Conservation (phyloP, 2,888 invertebrate species). For the Biston betularia region DNA sequence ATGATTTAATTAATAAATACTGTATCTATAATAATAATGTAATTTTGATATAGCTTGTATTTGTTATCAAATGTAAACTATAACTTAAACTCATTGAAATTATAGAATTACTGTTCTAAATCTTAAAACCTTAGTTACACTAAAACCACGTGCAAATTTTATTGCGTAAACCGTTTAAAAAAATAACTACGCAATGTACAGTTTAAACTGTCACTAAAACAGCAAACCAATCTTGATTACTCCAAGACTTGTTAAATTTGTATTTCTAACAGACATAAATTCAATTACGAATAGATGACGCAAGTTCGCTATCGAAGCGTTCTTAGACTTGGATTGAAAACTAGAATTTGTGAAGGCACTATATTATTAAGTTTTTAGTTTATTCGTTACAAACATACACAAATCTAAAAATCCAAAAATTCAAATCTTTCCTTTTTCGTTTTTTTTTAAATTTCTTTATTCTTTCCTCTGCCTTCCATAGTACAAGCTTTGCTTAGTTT, state of each 20-base stretch:
- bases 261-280: slow-evolving; percentile 4
- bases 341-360: background rate
- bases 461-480: no score
- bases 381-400: no score
- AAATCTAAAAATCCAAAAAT: no score
- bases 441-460: no score
- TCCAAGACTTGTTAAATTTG: slow-evolving; percentile 22
- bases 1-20: no score
- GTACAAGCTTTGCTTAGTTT: no score
- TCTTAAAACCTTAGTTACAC: background rate
- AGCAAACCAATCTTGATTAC: slow-evolving; percentile 22
- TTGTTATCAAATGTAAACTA: no score
- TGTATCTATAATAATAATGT: no score
- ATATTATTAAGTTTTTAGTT: no score
- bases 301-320: background rate
- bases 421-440: no score
- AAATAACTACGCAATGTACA: slow-evolving; percentile 17
- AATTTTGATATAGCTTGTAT: no score
- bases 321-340: background rate
- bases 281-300: slow-evolving; percentile 1
- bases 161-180: slow-evolving; percentile 17
- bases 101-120: background rate
- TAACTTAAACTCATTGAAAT: background rate
- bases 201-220: slow-evolving; percentile 28
- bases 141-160: background rate